phyloP scores from a whole-genome alignment of 2,113 vertebrate genomes.

The Heptranchias perlo region DNA sequence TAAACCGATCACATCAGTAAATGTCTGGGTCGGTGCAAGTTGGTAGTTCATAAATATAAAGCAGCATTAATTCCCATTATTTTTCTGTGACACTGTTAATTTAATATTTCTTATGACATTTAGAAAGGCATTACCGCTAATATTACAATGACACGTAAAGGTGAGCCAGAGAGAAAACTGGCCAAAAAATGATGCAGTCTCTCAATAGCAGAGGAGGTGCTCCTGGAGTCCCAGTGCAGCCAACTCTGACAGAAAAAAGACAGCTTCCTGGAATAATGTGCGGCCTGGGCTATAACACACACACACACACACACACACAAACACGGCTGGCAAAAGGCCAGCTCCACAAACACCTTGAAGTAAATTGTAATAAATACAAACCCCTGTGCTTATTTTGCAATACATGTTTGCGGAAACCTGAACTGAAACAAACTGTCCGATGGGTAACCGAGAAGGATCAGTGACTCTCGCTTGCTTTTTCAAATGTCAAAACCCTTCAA shows the following conservation, averaged over 20 bases:
- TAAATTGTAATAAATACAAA: conserved; percentile 9
- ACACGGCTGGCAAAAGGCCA: background rate
- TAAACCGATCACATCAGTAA: conserved; percentile 25
- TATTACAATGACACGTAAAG: conserved; percentile 31
- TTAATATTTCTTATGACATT: conserved; percentile 34
- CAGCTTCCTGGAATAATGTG: conserved; percentile 29
- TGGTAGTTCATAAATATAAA: conserved; percentile 34
- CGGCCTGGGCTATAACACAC: background rate
- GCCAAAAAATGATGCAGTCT: conserved; percentile 30
- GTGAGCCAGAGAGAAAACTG: conserved; percentile 8
- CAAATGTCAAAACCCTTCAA: background rate
- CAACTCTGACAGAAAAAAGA: conserved; percentile 24
- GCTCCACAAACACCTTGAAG: conserved; percentile 19
- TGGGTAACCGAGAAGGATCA: background rate
- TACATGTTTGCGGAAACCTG: background rate
- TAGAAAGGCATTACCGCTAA: conserved; percentile 27
- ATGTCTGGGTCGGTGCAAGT: conserved; percentile 31
- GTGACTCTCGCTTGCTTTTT: background rate
- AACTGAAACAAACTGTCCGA: background rate
- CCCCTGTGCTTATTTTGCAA: background rate
- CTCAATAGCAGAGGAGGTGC: conserved; percentile 19
- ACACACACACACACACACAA: background rate
- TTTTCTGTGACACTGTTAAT: conserved; percentile 35
- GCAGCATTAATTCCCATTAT: conserved; percentile 35
- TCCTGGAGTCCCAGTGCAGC: background rate